Evolutionary conservation across 2,888 invertebrate species (phyloP), one percentile per base, ranked within the genome.

Genomic region (Diarsia dahlii): DNA sequence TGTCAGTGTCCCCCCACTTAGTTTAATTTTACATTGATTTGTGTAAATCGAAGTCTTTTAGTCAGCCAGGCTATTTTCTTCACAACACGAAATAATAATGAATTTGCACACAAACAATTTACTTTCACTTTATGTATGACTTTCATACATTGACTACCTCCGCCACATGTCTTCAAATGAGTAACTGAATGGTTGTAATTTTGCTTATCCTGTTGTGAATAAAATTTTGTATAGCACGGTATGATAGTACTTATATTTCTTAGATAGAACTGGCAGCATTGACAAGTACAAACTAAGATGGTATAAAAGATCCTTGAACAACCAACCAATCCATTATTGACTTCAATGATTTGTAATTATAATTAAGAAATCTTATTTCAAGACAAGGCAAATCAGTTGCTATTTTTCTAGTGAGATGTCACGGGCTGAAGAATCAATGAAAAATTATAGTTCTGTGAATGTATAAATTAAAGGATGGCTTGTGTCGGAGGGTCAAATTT

Each of bases 311-410:
- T 74, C 79, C 75, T 60, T 71, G 68, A 77, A 71, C 67, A 79
- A 76, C 70, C 75, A 81, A 71, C 64, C 58, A 71, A 71, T 74
- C 71, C 54, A 76, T 68, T 65, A 60, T 20, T 46, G 48, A 81
- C 70, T 84, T 75, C 62, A 80, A 75, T 78, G 78, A 78, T 86
- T 87, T 87, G 87, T 86, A 87, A 82, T 85, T 85, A 86, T 87
- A 78, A 83, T 87, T 85, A 85, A 82, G 85, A 71, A 70, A 69
- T 71, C 78, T 75, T 73, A 80, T 85, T 86, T 84, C 81, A 69
- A 45, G 50, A 67, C 12, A 67, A 75, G 60, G 58, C 72, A 74
- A 81, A 65, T 67, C 75, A 68, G 73, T 80, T 83, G 80, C 73
- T 68, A 70, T 74, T 74, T 71, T 87, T 85, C 60, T 71, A 75